Evolutionary conservation across 1,140 invertebrate genomes (phyloP).

Genomic region (Euschistus heros): DNA sequence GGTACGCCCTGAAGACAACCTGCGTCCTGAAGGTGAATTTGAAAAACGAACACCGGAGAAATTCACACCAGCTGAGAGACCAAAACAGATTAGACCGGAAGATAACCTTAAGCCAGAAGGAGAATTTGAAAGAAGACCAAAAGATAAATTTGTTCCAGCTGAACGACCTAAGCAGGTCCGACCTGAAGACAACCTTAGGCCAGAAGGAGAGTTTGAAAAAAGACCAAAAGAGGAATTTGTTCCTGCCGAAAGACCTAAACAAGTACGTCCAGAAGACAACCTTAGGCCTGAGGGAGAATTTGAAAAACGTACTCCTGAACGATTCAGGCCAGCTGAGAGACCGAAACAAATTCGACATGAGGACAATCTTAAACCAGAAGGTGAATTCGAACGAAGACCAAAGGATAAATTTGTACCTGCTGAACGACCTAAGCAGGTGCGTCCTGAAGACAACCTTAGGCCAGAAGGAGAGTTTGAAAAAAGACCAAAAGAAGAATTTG

Average conservation of each 20-base stretch:
- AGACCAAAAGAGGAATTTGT: slow-evolving; percentile 31
- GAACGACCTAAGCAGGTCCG: slow-evolving; percentile 46
- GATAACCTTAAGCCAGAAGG: slow-evolving; percentile 43
- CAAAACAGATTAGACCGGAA: slow-evolving; percentile 31
- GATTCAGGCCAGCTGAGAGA: slow-evolving; percentile 31
- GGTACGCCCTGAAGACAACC: slow-evolving; percentile 37
- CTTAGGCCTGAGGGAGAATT: slow-evolving; percentile 40
- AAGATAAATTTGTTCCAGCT: slow-evolving; percentile 35
- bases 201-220: slow-evolving; percentile 48
- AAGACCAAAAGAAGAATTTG: slow-evolving; percentile 20
- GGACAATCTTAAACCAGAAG: slow-evolving; percentile 45
- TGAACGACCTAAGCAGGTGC: slow-evolving; percentile 32
- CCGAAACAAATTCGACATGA: slow-evolving; percentile 30
- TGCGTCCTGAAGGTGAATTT: slow-evolving; percentile 47
- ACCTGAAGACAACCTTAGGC: slow-evolving; percentile 49
- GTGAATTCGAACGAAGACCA: slow-evolving; percentile 43
- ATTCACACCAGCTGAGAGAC: slow-evolving; percentile 35
- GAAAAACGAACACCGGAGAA: slow-evolving; percentile 36
- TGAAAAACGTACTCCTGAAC: slow-evolving; percentile 31
- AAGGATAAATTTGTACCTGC: slow-evolving; percentile 36
- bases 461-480: slow-evolving; percentile 39
- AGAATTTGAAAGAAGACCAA: slow-evolving; percentile 36
- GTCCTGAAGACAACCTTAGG: slow-evolving; percentile 33
- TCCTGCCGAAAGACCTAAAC: slow-evolving; percentile 45
- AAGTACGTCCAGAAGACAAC: slow-evolving; percentile 46